Base-by-base conservation (phyloP, 2,797 vertebrate genomes). In the Luscinia megarhynchos region DNA sequence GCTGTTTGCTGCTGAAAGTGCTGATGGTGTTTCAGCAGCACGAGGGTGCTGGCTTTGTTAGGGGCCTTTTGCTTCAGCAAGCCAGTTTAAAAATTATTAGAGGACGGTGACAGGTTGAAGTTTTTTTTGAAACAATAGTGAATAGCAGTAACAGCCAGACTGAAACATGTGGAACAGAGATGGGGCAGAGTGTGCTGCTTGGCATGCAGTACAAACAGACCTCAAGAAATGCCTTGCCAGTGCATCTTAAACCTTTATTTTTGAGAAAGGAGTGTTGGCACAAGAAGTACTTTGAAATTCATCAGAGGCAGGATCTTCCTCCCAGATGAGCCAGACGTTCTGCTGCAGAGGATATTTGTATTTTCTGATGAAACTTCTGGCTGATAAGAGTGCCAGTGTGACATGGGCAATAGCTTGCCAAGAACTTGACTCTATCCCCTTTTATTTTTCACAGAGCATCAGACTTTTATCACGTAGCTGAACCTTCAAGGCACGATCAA, bases 241-340 rank as follows among this genome's bases (percentile, higher is more conserved):
- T 77, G 43, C 34, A 51, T 63, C 48, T 84, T 55, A n/a, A 89
- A 57, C 43, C 51, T 90, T 0, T 80, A 40, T 63, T 68, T 96
- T 77, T 69, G 72, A 74, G 61, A 61, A 79, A 83, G 58, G 51
- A 34, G 9, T 48, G 18, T 41, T 95, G 69, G 55, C 34, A 90
- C 63, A 41, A 74, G 50, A 84, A 92, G 36, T 70, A 15, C 41
- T 91, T 94, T 79, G 41, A 54, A 64, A 92, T 79, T 94, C 77
- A 70, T 86, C 85, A 88, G 82, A 88, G 83, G 38, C 89, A 93
- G 77, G 67, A 79, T 95, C 91, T 95, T 94, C 79, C 67, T 93
- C 66, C 36, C 69, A 69, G 89, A 92, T 86, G 93, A 95, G 53
- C 23, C 67, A 63, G 53, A 61, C 67, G 63, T 82, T 92, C 82